Evolutionary conservation across 2,113 vertebrate genomes (phyloP).

Genomic region (Scomber colias): DNA sequence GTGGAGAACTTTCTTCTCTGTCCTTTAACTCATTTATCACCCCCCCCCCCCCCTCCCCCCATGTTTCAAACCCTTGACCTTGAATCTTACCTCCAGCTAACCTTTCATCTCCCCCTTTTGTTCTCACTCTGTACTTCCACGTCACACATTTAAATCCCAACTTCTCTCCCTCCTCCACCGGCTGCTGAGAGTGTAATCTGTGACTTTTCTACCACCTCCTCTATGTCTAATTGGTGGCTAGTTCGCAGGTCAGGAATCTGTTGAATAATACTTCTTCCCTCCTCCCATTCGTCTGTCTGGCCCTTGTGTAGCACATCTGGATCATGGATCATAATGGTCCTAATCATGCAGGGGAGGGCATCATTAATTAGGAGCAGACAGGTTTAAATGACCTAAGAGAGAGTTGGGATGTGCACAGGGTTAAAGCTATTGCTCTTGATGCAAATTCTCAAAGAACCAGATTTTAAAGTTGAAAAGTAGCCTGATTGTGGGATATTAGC

Average conservation of each 20-base stretch:
- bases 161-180: background rate
- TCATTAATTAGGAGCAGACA: conserved; percentile 66
- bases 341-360: conserved; percentile 60
- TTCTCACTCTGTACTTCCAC: background rate
- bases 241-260: conserved; percentile 59
- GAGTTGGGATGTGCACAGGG: conserved; percentile 8
- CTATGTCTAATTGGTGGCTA: conserved; percentile 33
- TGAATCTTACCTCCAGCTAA: conserved; percentile 51
- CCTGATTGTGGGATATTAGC: conserved; percentile 20
- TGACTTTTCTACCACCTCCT: conserved; percentile 7
- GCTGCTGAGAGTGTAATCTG: conserved; percentile 27
- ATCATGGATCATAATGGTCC: conserved; percentile 53
- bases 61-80: conserved; percentile 52
- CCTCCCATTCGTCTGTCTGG: conserved; percentile 36
- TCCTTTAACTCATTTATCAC: conserved; percentile 38
- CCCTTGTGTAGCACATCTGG: conserved; percentile 18
- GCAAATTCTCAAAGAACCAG: conserved; percentile 32
- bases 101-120: conserved; percentile 6
- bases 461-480: conserved; percentile 25
- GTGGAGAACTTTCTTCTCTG: conserved; percentile 26
- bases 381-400: conserved; percentile 61
- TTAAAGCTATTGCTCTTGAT: conserved; percentile 47
- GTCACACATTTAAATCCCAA: background rate
- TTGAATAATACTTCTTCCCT: conserved; percentile 36
- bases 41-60: background rate